Evolutionary conservation across 2,113 vertebrate genomes (phyloP), one percentile per base, ranked within the genome.

Genomic region (Pomatorhinus ruficollis): DNA sequence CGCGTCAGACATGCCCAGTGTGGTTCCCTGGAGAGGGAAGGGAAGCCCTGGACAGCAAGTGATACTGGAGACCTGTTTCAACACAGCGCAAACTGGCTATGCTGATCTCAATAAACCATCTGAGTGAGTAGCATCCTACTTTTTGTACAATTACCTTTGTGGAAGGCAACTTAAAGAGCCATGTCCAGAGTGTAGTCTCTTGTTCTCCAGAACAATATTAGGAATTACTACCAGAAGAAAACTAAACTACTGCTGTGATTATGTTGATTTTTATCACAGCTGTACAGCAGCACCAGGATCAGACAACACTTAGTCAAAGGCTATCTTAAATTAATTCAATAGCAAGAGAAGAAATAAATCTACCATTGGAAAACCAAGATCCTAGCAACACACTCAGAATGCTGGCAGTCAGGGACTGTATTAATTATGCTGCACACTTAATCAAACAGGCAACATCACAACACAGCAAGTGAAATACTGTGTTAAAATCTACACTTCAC

Each of bases 301-400:
- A 95, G 66, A 76, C 31, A 85, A 65, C 50, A 70, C 4, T 81
- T 66, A 77, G 21, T 86, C 68, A 83, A 89, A 90, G 25, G 25
- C 42, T 83, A 93, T 63, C 64, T 92, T 66, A 65, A 90, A 88
- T 76, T 83, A 93, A 86, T 72, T 83, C 37, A 85, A 5, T 10
- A 33, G 59, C 66, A 93, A 72, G 39, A 91, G 45, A 78, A 61
- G 52, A 54, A 83, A 50, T 81, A 92, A 86, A 94, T 85, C 63
- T 33, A 59, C 30, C 28, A 37, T 5, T 83, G 75, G 49, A 91
- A 91, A 95, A 85, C 30, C 40, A 93, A 74, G 30, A 70, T 35
- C 35, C 64, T 66, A 78, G 60, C 8, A 95, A 92, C 0, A 8
- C 2, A 0, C 35, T 77, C 39, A 60, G 64, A 88, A 88, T 25